Conservation (phyloP, 1,140 invertebrate species). For the Ladona fulva region DNA sequence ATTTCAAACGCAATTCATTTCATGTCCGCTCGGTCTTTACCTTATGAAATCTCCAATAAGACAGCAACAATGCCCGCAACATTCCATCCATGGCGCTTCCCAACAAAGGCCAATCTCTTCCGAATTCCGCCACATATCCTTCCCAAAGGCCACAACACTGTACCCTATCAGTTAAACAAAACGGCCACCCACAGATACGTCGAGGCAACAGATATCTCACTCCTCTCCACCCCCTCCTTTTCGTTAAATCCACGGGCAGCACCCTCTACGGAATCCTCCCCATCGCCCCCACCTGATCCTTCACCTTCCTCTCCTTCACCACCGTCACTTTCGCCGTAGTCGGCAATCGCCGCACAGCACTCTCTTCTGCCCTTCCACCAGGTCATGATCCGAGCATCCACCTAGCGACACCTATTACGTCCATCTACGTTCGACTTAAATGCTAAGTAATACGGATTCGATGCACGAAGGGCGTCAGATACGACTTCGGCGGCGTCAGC, state of each 20-base stretch:
- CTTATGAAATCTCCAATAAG: slow-evolving; percentile 22
- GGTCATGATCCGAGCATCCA: neutral
- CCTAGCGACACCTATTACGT: neutral
- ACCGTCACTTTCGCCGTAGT: neutral
- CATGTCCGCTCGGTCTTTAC: neutral
- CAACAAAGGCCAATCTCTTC: neutral
- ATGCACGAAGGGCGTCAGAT: neutral
- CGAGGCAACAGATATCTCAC: neutral
- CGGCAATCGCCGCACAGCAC: neutral
- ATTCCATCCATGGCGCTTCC: slow-evolving; percentile 31
- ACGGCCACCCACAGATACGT: neutral
- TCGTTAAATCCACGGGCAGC: neutral
- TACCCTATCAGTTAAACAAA: too few species aligned
- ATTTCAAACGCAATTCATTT: too few species aligned
- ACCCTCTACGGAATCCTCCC: neutral
- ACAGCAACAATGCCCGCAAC: slow-evolving; percentile 25
- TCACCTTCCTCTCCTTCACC: neutral
- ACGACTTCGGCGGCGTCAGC: too few species aligned
- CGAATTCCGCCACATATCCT: slow-evolving; percentile 3
- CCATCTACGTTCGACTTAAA: neutral
- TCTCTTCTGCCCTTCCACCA: neutral
- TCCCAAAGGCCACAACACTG: neutral
- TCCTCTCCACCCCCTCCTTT: neutral
- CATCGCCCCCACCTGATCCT: neutral
- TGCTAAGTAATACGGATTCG: neutral